Evolutionary conservation across 2,797 vertebrate genomes (phyloP).

Genomic region (Lates japonicus): DNA sequence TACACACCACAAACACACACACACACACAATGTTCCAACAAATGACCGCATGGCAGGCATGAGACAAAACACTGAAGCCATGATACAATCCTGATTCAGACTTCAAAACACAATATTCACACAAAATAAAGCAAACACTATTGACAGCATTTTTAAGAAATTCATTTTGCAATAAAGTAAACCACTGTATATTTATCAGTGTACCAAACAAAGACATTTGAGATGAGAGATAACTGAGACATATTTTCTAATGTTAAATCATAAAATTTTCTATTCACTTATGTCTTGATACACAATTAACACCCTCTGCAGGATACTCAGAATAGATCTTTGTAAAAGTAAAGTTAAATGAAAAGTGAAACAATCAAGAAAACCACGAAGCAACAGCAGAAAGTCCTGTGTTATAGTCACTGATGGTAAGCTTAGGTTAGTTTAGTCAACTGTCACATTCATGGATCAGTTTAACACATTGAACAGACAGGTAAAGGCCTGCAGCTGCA

Average conservation of each 20-base stretch:
- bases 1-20: constrained; percentile 26
- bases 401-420: not conserved
- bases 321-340: not conserved
- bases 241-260: not conserved
- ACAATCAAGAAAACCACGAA: not conserved
- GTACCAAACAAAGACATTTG: not conserved
- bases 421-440: not conserved
- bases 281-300: not conserved
- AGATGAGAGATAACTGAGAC: not conserved
- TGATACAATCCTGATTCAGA: constrained; percentile 34
- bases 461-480: not conserved
- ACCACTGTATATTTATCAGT: not conserved
- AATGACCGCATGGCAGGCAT: constrained; percentile 59
- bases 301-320: not conserved
- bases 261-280: not conserved
- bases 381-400: not conserved
- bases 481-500: not conserved
- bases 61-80: constrained; percentile 49
- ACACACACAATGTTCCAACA: constrained; percentile 45
- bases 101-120: not conserved
- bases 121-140: not conserved
- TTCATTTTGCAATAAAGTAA: not conserved
- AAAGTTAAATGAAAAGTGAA: not conserved
- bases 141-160: not conserved
- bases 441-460: not conserved